Base-by-base conservation (phyloP, 2,888 invertebrate species). In the Drosophila buzzatii region DNA sequence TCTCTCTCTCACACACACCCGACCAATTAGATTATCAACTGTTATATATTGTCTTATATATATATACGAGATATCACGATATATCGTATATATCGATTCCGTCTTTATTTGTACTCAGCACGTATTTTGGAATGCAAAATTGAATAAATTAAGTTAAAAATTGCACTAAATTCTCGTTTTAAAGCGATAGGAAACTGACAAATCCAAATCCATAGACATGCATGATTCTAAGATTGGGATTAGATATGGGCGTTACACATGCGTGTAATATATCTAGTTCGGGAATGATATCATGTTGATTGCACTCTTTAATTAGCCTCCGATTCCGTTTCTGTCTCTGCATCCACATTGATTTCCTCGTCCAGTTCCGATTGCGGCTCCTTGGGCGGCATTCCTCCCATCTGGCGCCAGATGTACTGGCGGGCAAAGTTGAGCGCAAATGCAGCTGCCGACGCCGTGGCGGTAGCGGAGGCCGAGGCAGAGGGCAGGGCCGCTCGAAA, bases 271-370 rank as follows among this genome's bases (percentile, higher is more conserved):
- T 52, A 12, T 57, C 57, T 62, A 56, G 27, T 0, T 47, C 16
- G 52, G 51, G 47, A 58, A 61, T 45, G 44, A 63, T 53, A 70
- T 31, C 55, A 18, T 47, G 3, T 55, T 33, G 59, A 73, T 76
- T 78, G 73, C 68, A 73, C 79, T 66, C 33, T 44, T 61, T 61
- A 76, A 20, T 71, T 73, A 60, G 79, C 77, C 83, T 82, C 82
- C 44, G 87, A 82, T 86, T 96, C 67, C 47, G 71, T 55, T 52
- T 78, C 74, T 33, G 67, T 95, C 81, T 97, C 96, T 8, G 89
- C 87, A 86, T 97, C 96, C 18, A 97, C 97, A 92, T 97, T 97
- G 90, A 97, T 97, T 92, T 97, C 97, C 96, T 96, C 96, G 2
- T 90, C 90, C 14, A 53, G 76, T 65, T 45, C 77, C 73, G 33